Evolutionary conservation across 2,113 vertebrate species (phyloP), one percentile per base, ranked within the genome.

Genomic region (Alligator mississippiensis): DNA sequence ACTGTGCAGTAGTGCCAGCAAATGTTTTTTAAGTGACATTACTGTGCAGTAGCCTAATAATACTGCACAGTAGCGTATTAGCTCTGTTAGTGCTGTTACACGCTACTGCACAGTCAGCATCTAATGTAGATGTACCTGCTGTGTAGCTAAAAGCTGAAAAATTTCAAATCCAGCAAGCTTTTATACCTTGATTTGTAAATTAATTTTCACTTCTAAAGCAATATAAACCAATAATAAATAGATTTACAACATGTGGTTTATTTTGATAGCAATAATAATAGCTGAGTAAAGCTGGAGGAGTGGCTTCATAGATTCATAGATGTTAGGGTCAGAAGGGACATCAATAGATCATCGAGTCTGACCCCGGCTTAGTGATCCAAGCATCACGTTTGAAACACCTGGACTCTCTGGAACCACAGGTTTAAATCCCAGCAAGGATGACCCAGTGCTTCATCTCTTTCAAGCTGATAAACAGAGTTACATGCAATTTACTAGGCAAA

Each of bases 191-290:
- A 22, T 90, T 94, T 88, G 57, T 47, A 80, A 87, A 85, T 61
- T 25, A 1, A 47, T 2, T 81, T 89, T 79, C 47, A 24, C 3
- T 55, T 83, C 28, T 90, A 88, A 84, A 25, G 6, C 86, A 84
- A 18, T 18, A 15, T 76, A 87, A 93, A 60, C 62, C 16, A 76
- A 47, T 62, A 93, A 54, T 76, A 87, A 96, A 87, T 60, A 75
- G 57, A 92, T 93, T 96, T 90, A 17, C 54, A 92, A 89, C 47
- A 34, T 74, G 22, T 79, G 21, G 21, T 86, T 89, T 95, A 85
- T 89, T 95, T 94, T 87, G 28, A 82, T 47, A 83, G 59, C 38
- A 90, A 63, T 83, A 76, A 22, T n/a, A 68, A 5, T 38, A 92
- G 55, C 78, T 85, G 87, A 90, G 87, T 80, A 79, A 90, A 95